Base-by-base conservation (phyloP, 2,113 vertebrate genomes). In the Empidonax alnorum region DNA sequence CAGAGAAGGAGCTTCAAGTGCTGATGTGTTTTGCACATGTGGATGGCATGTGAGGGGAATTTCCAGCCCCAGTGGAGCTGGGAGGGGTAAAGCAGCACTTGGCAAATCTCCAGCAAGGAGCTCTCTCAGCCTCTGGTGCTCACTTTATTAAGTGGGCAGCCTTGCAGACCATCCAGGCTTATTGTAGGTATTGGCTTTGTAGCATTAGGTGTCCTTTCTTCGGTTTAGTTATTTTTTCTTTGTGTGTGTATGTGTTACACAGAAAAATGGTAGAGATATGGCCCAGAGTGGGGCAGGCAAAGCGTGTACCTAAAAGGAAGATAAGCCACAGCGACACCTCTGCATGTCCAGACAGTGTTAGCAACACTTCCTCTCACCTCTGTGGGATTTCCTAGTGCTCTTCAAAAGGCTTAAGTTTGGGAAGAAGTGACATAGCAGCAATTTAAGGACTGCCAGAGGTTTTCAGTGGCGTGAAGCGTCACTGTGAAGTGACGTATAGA, bases 401-500 rank as follows among this genome's bases (percentile, higher is more conserved):
- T 78, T 94, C 79, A 94, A 53, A 86, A 84, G 81, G 55, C 78
- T 85, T 85, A 21, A 93, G 79, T 66, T 52, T 92, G 63, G 67
- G 50, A 0, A 58, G 72, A 95, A 84, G 37, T 65, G 93, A 73
- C 81, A 83, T 22, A 78, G 22, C 69, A 72, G 37, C 72, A 69
- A 25, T 86, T 95, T 74, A 91, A 95, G 75, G 53, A 76, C 41
- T 87, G 61, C 28, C 2, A 0, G 78, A 82, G 61, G 33, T 79
- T 90, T 93, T 94, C 52, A 37, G 55, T 58, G 52, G 39, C 4
- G 0, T 10, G 14, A 50, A 87, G 74, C 61, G 16, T 47, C 56
- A 67, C 84, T 80, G 52, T 27, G 63, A 90, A 67, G 68, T 85
- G 94, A 77, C 1, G 0, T 72, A 13, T 4, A 16, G 89, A 52